Base-by-base conservation (phyloP, 2,888 invertebrate genomes). In the Mimachlamys varia region DNA sequence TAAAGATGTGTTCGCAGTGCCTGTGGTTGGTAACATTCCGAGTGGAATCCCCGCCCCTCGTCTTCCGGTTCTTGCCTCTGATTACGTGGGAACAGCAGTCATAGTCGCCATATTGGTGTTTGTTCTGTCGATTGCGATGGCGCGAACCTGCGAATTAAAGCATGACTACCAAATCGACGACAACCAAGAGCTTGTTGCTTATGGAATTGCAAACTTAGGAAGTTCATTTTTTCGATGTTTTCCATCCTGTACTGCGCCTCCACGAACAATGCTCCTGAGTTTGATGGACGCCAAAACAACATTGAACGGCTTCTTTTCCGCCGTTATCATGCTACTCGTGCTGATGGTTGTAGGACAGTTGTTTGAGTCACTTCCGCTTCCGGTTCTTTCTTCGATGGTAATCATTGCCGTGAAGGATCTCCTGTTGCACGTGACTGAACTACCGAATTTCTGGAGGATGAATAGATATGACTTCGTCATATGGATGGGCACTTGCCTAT, bases 381-480 rank as follows among this genome's bases (percentile, higher is more conserved):
- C 95, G 91, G 95, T 97, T 49, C 94, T 97, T 7, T 96, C 97
- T 10, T 95, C 96, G 53, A 97, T 97, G 93, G 97, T 97, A 88
- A 95, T 97, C 38, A 96, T 97, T 7, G 96, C 96, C 22, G 94
- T 97, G 88, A 96, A 97, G 91, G 95, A 96, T 88, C 94, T 97
- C 19, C 95, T 97, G 88, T 96, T 98, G 96, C 98, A 98, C 97
- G 97, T 98, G 19, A 94, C 97, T 96, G 98, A 98, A 88, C 97
- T 98, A 0, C 96, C 97, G 37, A 97, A 97, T 93, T 97, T 98
- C 93, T 98, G 98, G 98, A 97, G 97, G 94, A 96, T 98, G 27
- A 98, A 98, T 93, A 97, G 97, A 94, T 97, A 98, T 94, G 99
- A 99, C 95, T 98, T 98, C 0, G 94, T 97, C 3, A 95, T 95